Percentiles rank a stretch among this genome's conserved stretches.
phyloP scores from a whole-genome alignment of 1,140 invertebrate species.

The Manduca sexta region DNA sequence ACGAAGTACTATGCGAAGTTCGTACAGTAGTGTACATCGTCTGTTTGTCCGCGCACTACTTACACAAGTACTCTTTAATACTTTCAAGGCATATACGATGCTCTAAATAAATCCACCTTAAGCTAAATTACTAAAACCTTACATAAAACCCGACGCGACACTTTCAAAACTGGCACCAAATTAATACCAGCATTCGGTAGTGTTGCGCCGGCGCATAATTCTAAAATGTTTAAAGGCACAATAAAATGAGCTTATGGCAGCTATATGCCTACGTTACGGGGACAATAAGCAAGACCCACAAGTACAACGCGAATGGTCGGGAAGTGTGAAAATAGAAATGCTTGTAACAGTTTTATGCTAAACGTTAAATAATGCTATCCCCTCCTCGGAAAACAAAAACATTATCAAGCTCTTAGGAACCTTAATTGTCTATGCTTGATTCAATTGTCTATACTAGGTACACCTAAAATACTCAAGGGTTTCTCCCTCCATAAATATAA shows the following conservation, averaged over 20 bases:
- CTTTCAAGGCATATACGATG: conserved; percentile 63
- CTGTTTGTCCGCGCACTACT: conserved; percentile 55
- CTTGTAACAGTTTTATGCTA: conserved; percentile 39
- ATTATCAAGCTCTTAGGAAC: not conserved
- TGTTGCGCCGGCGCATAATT: too few relatives aligned
- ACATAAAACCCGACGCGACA: not conserved
- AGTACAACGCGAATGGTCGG: conserved; percentile 18
- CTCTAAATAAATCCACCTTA: conserved; percentile 46
- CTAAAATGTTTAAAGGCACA: conserved; percentile 37
- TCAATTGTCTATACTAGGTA: too few relatives aligned
- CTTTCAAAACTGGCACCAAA: too few relatives aligned
- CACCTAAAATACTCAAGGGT: too few relatives aligned
- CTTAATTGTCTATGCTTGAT: not conserved
- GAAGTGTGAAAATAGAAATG: conserved; percentile 38
- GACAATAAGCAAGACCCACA: conserved; percentile 13
- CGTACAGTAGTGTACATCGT: conserved; percentile 68
- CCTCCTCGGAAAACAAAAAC: not conserved
- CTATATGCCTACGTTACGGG: conserved; percentile 32
- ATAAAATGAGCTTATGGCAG: conserved; percentile 54
- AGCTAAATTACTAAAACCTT: conserved; percentile 28
- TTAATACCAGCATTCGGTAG: too few relatives aligned
- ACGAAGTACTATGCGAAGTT: conserved; percentile 63
- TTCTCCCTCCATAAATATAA: too few relatives aligned
- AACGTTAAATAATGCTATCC: conserved; percentile 9
- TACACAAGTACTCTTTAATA: conserved; percentile 65